phyloP scores from a whole-genome alignment of 2,888 invertebrate species.

The Meta bourneti region DNA sequence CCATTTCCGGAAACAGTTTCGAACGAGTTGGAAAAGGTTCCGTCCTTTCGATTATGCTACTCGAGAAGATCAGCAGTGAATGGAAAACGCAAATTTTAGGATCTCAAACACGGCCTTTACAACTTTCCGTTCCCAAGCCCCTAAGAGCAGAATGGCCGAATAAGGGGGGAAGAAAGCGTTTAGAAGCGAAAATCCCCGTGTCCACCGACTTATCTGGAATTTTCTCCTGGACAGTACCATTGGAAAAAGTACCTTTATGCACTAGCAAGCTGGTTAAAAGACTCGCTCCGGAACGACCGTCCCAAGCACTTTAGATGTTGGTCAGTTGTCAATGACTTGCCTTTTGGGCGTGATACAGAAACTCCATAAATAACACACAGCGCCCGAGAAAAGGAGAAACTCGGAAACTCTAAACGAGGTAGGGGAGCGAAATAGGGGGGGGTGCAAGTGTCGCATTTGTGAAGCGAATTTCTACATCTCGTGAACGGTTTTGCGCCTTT shows the following conservation, averaged over 20 bases:
- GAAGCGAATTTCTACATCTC: slow-evolving; percentile 66
- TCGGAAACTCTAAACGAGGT: slow-evolving; percentile 33
- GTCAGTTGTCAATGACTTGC: slow-evolving; percentile 70
- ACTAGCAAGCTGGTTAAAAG: slow-evolving; percentile 46
- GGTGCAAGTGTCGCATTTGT: slow-evolving; percentile 32
- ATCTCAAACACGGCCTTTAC: slow-evolving; percentile 12
- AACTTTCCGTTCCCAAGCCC: slow-evolving; percentile 25
- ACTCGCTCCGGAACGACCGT: slow-evolving; percentile 66
- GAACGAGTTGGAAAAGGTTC: not conserved
- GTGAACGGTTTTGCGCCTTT: slow-evolving; percentile 52
- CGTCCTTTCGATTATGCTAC: not conserved
- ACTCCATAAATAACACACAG: slow-evolving; percentile 64
- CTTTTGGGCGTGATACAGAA: slow-evolving; percentile 62
- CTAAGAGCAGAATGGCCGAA: slow-evolving; percentile 9
- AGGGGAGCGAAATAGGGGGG: slow-evolving; percentile 16
- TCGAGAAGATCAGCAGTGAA: not conserved
- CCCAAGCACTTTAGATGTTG: slow-evolving; percentile 68
- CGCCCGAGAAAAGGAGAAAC: slow-evolving; percentile 51
- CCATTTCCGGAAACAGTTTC: not conserved
- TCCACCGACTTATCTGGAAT: slow-evolving; percentile 59
- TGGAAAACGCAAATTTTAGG: slow-evolving; percentile 50
- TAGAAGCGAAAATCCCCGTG: slow-evolving; percentile 53
- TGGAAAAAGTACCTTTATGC: slow-evolving; percentile 65
- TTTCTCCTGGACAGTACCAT: slow-evolving; percentile 44
- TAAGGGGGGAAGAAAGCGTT: not conserved